Percentiles rank a stretch among this genome's conserved stretches.
These are phyloP conservation scores for Drosophila bocki DNA, from an alignment of 1,140 invertebrate species.

Conservation along the genomic window DNA sequence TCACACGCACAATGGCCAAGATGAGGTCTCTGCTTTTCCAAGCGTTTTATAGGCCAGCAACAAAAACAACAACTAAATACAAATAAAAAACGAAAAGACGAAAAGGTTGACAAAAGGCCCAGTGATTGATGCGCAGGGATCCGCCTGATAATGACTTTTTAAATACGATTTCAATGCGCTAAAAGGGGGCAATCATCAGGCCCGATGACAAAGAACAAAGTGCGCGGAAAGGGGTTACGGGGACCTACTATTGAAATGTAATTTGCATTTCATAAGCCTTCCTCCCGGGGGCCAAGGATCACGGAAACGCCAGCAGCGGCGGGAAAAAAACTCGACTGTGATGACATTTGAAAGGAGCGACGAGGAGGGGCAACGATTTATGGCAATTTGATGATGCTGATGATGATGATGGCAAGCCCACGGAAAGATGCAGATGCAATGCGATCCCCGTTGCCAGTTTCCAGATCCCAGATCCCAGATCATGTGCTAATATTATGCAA, in stretches of 20 bases:
- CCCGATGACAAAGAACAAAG: conserved; percentile 52
- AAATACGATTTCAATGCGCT: conserved; percentile 78
- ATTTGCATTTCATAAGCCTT: conserved; percentile 78
- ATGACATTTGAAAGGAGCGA: conserved; percentile 63
- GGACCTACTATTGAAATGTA: conserved; percentile 72
- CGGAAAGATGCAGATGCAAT: conserved; percentile 51
- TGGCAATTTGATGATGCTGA: conserved; percentile 65
- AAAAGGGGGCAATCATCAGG: conserved; percentile 67
- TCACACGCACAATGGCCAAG: conserved; percentile 27
- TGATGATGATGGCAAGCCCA: conserved; percentile 64
- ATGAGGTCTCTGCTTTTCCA: conserved; percentile 14
- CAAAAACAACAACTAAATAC: background rate
- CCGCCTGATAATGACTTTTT: conserved; percentile 77
- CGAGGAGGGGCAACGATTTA: conserved; percentile 61
- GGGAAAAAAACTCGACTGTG: conserved; percentile 15
- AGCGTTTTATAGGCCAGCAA: conserved; percentile 37
- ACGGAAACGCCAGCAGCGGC: conserved; percentile 23
- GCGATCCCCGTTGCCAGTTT: conserved; percentile 26
- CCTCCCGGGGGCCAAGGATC: conserved; percentile 47
- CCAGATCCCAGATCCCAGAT: conserved; percentile 3
- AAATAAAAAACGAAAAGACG: conserved; percentile 3
- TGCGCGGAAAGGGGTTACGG: conserved; percentile 39
- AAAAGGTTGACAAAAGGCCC: conserved; percentile 53
- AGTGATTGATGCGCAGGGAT: conserved; percentile 50
- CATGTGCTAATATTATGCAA: conserved; percentile 66